A percentile compares a stretch with the other conserved stretches of the same genome.
Evolutionary conservation across 2,113 vertebrate species (phyloP).

Genomic region (Lasiurus cinereus): DNA sequence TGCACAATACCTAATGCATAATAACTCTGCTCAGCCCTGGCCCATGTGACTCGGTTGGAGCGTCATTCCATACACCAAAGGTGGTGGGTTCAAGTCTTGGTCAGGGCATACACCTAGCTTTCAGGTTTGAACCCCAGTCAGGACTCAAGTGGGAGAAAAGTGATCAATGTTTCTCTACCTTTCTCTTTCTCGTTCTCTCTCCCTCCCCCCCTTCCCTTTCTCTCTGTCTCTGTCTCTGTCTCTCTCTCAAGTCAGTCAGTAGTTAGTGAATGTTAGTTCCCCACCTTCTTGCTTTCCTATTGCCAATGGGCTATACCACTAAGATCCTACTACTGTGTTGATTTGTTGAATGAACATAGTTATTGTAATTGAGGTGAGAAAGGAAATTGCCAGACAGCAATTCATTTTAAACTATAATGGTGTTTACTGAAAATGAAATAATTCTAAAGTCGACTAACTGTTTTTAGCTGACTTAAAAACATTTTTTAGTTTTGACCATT

Average conservation of each 20-base stretch:
- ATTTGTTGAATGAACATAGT: slow-evolving; percentile 62
- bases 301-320: slow-evolving; percentile 3
- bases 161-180: background rate
- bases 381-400: slow-evolving; percentile 57
- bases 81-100: background rate
- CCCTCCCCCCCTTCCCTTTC: too few relatives aligned
- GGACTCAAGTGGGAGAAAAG: background rate
- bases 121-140: background rate
- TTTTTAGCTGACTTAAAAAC: slow-evolving; percentile 81
- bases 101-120: background rate
- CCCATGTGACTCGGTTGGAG: background rate
- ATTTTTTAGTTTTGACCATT: slow-evolving; percentile 85
- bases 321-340: background rate
- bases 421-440: slow-evolving; percentile 68
- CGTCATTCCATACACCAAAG: background rate
- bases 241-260: background rate
- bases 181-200: too few relatives aligned
- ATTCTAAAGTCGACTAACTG: slow-evolving; percentile 45
- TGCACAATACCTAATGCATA: background rate
- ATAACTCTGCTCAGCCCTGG: background rate
- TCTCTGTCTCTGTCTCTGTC: too few relatives aligned
- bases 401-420: slow-evolving; percentile 63
- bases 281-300: slow-evolving; percentile 50
- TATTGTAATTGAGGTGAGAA: slow-evolving; percentile 51
- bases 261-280: background rate